Evolutionary conservation across 2,113 vertebrate genomes (phyloP).

Genomic region (Pteropus alecto): DNA sequence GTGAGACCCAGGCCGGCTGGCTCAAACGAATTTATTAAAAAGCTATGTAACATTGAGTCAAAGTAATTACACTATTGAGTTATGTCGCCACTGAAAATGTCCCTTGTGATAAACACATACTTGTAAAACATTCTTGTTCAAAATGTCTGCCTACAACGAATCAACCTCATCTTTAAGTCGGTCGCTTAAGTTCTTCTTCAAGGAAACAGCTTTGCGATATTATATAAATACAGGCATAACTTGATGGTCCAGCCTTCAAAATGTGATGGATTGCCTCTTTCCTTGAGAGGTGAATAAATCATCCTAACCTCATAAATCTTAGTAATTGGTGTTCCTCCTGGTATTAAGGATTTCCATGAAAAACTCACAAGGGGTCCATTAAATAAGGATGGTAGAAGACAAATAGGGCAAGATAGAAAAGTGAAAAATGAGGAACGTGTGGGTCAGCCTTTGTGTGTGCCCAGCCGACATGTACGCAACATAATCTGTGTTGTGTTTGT

Average conservation of each 20-base stretch:
- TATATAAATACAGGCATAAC: constrained; percentile 39
- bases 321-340: constrained; percentile 57
- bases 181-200: constrained; percentile 28
- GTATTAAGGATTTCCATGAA: constrained; percentile 45
- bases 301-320: constrained; percentile 49
- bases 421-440: not conserved
- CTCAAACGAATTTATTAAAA: not conserved
- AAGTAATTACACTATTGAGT: not conserved
- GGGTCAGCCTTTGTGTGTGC: not conserved
- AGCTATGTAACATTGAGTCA: not conserved
- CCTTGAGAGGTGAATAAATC: constrained; percentile 57
- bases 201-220: constrained; percentile 41
- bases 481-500: not conserved
- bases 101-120: not conserved
- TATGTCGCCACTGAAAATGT: constrained; percentile 6
- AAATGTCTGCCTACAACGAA: not conserved
- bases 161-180: not conserved
- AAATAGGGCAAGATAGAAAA: not conserved
- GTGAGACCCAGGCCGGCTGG: not conserved
- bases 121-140: constrained; percentile 1
- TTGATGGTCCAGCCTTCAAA: constrained; percentile 44
- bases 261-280: constrained; percentile 50
- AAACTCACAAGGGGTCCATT: constrained; percentile 4
- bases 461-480: not conserved
- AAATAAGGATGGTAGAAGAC: not conserved